Evolutionary conservation across 2,797 vertebrate species (phyloP).

Genomic region (Leptoclinus maculatus): DNA sequence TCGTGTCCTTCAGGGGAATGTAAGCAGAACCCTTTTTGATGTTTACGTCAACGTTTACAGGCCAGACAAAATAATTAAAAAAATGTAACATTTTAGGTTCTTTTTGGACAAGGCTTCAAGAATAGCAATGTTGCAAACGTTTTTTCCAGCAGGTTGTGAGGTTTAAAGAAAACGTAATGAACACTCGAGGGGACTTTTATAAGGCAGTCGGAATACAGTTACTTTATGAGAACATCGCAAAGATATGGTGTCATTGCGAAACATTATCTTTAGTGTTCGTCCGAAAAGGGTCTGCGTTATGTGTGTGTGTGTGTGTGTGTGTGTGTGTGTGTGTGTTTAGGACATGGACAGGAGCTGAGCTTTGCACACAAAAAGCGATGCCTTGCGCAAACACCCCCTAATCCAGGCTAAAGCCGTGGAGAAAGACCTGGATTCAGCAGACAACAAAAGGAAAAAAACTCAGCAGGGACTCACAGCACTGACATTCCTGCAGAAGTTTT

Average conservation of each 20-base stretch:
- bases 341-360: constrained; percentile 34
- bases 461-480: constrained; percentile 32
- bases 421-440: constrained; percentile 68
- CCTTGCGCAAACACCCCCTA: constrained; percentile 71
- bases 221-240: not conserved
- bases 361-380: constrained; percentile 49
- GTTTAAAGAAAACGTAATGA: constrained; percentile 9
- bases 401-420: constrained; percentile 66
- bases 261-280: not conserved
- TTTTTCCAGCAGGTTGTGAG: not conserved
- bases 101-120: constrained; percentile 2
- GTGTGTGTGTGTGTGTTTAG: constrained; percentile 7
- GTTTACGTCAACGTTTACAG: not conserved
- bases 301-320: not conserved
- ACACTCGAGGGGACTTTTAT: constrained; percentile 2
- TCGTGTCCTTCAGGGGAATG: constrained; percentile 23
- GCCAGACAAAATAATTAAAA: not conserved
- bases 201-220: not conserved
- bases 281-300: constrained; percentile 2
- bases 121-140: not conserved
- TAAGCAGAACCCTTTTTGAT: constrained; percentile 5
- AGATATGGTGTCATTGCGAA: not conserved
- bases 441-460: constrained; percentile 64
- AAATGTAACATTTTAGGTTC: not conserved
- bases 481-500: constrained; percentile 40